Conservation (phyloP, 2,797 vertebrate genomes). For the Hippocampus kuda region DNA sequence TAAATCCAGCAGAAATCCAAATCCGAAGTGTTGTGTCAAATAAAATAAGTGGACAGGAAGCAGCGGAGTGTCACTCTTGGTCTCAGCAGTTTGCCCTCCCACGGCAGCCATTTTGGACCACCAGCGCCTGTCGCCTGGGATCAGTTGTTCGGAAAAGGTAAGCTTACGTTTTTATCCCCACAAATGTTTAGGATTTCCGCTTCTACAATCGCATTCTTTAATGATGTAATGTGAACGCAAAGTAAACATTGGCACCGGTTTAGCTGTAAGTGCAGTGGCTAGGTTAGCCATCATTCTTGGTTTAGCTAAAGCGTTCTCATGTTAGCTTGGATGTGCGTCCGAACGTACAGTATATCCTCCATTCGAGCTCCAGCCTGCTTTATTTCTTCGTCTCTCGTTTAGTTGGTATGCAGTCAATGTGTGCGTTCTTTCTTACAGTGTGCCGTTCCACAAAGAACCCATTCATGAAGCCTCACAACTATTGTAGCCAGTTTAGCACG, state of each 20-base stretch:
- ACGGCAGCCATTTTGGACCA: slow-evolving; percentile 64
- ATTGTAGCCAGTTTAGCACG: slow-evolving; percentile 18
- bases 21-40: background rate
- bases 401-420: background rate
- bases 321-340: slow-evolving; percentile 30
- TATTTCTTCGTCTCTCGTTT: slow-evolving; percentile 4
- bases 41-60: slow-evolving; percentile 3
- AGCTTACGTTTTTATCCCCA: slow-evolving; percentile 13
- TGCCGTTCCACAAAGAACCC: background rate
- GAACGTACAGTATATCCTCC: background rate
- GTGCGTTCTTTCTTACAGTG: background rate
- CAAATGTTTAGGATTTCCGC: background rate
- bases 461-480: background rate
- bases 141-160: slow-evolving; percentile 54
- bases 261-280: background rate
- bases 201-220: no score
- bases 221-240: background rate
- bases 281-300: slow-evolving; percentile 4
- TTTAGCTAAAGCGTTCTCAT: slow-evolving; percentile 31
- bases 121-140: slow-evolving; percentile 32
- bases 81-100: slow-evolving; percentile 26
- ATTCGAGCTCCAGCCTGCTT: background rate
- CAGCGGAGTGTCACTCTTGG: slow-evolving; percentile 19
- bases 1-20: background rate
- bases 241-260: background rate